phyloP scores from a whole-genome alignment of 2,797 vertebrate species.

The Poeciliopsis turneri region DNA sequence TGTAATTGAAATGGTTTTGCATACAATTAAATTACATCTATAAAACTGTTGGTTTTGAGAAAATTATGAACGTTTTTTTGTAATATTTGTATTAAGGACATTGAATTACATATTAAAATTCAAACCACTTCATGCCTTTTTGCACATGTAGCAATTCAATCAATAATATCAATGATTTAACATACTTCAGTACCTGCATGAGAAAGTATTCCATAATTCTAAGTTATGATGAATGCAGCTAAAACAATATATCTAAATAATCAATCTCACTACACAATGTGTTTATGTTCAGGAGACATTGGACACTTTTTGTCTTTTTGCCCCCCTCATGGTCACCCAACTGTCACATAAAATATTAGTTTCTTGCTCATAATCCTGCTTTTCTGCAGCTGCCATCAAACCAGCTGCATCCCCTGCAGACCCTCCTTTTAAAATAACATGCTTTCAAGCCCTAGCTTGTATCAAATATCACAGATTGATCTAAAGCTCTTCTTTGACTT shows the following conservation, averaged over 20 bases:
- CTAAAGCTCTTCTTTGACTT: neutral
- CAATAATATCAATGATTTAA: neutral
- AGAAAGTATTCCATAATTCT: neutral
- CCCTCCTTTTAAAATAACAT: slow-evolving; percentile 13
- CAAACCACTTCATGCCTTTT: neutral
- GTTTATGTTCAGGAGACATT: neutral
- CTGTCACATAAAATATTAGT: slow-evolving; percentile 11
- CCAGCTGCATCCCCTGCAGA: neutral
- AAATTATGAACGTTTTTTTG: slow-evolving; percentile 2
- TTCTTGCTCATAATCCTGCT: slow-evolving; percentile 4
- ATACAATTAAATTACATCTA: slow-evolving; percentile 5
- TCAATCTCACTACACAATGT: neutral
- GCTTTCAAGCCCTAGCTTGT: slow-evolving; percentile 4
- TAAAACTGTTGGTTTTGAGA: slow-evolving; percentile 4
- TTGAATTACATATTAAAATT: slow-evolving; percentile 9
- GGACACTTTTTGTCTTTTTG: neutral
- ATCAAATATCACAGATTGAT: slow-evolving; percentile 13
- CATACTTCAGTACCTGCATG: neutral
- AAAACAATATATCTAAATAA: slow-evolving; percentile 9
- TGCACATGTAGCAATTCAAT: neutral
- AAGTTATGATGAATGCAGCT: no score
- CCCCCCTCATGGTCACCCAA: neutral
- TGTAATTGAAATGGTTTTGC: neutral
- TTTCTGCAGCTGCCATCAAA: slow-evolving; percentile 11
- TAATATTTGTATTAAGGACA: neutral